Evolutionary conservation across 2,113 vertebrate species (phyloP).

Genomic region (Todiramphus chloris): DNA sequence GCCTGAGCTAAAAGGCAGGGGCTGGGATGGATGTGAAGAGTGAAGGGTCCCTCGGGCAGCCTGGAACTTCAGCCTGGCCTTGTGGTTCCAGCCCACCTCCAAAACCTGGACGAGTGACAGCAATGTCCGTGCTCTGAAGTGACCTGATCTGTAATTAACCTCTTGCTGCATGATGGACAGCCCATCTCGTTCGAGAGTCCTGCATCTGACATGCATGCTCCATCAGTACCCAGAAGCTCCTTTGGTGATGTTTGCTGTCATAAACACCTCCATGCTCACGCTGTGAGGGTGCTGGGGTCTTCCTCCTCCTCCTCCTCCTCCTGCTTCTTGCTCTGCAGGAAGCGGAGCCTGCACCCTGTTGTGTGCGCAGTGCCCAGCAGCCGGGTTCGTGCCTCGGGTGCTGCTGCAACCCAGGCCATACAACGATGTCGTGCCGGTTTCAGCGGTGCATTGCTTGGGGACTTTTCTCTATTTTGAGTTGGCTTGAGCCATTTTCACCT

Average conservation of each 20-base stretch:
- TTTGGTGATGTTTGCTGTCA: not conserved
- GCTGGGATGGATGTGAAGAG: not conserved
- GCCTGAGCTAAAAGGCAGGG: not conserved
- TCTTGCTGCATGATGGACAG: not conserved
- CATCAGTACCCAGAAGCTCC: not conserved
- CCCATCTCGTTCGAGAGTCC: accelerated
- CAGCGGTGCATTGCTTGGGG: not conserved
- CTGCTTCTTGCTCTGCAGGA: not conserved
- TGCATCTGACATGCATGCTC: accelerated
- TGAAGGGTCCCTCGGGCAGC: not conserved
- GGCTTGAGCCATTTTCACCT: not conserved
- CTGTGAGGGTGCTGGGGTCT: not conserved
- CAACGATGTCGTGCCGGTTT: not conserved
- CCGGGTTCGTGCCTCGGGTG: accelerated
- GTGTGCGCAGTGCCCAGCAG: accelerated
- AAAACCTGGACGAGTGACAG: not conserved
- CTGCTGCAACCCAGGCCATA: not conserved
- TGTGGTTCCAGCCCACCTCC: not conserved
- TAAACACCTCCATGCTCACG: not conserved
- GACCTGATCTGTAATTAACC: constrained; percentile 17
- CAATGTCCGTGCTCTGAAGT: not conserved
- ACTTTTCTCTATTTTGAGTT: not conserved
- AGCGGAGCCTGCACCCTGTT: not conserved
- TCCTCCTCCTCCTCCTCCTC: not conserved
- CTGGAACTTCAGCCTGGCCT: not conserved